phyloP scores from a whole-genome alignment of 2,888 invertebrate species.

The Stenichneumon culpator region DNA sequence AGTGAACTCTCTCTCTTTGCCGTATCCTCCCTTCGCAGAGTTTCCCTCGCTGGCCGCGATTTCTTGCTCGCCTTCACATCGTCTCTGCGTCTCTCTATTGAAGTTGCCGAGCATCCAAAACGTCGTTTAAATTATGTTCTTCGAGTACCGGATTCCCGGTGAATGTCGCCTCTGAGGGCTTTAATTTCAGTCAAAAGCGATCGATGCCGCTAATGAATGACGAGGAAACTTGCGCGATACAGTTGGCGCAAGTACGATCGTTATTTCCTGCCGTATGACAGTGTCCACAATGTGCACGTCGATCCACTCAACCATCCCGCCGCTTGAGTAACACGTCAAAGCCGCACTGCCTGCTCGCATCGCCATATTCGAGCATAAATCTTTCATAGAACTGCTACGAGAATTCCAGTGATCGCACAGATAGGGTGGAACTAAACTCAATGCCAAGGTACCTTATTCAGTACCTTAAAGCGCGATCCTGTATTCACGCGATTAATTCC shows the following conservation, averaged over 20 bases:
- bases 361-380: not conserved
- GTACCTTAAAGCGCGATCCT: slow-evolving; percentile 48
- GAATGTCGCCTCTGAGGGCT: not conserved
- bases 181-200: not conserved
- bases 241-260: slow-evolving; percentile 1
- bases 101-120: not conserved
- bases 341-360: not conserved
- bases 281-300: not conserved
- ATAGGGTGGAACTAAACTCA: slow-evolving; percentile 24
- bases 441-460: slow-evolving; percentile 36
- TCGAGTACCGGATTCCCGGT: not conserved
- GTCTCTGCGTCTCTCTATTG: not conserved
- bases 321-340: not conserved
- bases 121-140: not conserved
- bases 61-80: not conserved
- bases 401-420: not conserved
- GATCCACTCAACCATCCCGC: not conserved
- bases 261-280: not conserved
- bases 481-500: slow-evolving; percentile 50
- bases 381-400: not conserved
- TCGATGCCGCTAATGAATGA: not conserved
- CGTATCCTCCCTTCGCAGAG: not conserved
- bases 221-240: not conserved
- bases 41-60: not conserved
- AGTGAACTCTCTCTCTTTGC: slow-evolving; percentile 7